Base-by-base conservation (phyloP, 1,140 invertebrate species). In the Diabrotica virgifera region DNA sequence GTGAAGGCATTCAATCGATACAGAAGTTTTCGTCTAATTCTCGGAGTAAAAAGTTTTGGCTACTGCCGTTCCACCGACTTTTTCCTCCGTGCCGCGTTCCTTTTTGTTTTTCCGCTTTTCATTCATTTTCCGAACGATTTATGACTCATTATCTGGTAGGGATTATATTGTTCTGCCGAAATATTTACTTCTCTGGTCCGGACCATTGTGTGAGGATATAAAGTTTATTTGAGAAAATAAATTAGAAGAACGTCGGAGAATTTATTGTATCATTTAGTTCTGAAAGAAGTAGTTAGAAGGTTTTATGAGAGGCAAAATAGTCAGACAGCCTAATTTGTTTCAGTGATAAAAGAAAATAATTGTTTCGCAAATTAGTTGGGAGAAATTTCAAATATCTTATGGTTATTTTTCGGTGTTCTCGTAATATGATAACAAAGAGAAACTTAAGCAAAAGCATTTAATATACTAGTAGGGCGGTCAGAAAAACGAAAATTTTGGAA, bases 101-200 rank as follows among this genome's bases (percentile, higher is more conserved):
- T 53, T 55, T 57, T 56, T 54, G 38, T 59, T 51, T 59, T 59
- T 56, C 61, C 51, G 24, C 61, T 24, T 50, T 35, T 59, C 64
- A 52, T 66, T 66, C 59, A 66, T 66, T 66, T 66, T 66, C 59
- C 59, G 38, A 55, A 58, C 59, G 53, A 66, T 66, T 66, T 66
- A 66, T 66, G 60, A 62, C 59, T 62, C 64, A 66, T 66, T 66
- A 66, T 66, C 38, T 66, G 56, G 37, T 38, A 58, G 53, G 59
- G 64, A 54, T 50, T 62, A 66, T 60, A 60, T 60, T 50, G 59
- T 52, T 52, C 40, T 60, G 64, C 51, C 64, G 64, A 66, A 66
- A 66, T 66, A 66, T 66, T 66, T 66, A 66, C 64, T 66, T 58
- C 37, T 55, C 54, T 10, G 52, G 38, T 50, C 40, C 40, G 59